phyloP scores from a whole-genome alignment of 2,113 vertebrate species.

The Arizona elegans region DNA sequence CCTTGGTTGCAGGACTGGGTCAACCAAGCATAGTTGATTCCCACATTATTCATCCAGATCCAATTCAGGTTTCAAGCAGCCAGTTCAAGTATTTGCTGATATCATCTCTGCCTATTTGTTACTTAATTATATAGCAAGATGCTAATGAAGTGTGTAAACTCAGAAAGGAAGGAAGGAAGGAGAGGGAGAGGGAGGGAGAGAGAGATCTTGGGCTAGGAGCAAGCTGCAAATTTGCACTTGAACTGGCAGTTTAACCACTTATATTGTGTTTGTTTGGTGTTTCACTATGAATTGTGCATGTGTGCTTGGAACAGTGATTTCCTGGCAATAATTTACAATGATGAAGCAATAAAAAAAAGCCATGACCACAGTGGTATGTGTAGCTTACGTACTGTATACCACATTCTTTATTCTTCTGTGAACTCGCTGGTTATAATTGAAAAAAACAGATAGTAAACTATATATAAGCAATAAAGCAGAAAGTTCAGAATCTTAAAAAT shows the following conservation, averaged over 20 bases:
- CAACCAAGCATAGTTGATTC: neutral
- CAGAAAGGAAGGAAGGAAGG: no score
- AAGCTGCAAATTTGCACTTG: neutral
- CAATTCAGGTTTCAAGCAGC: neutral
- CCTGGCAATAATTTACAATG: conserved; percentile 64
- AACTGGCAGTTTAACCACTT: conserved; percentile 3
- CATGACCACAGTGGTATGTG: conserved; percentile 31
- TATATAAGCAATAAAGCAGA: conserved; percentile 57
- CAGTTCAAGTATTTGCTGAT: neutral
- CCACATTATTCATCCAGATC: neutral
- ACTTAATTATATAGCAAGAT: neutral
- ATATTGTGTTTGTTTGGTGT: conserved; percentile 33
- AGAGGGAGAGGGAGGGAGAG: no score
- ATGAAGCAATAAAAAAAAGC: conserved; percentile 70
- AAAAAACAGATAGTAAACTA: conserved; percentile 37
- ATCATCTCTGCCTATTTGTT: neutral
- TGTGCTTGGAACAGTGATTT: conserved; percentile 42
- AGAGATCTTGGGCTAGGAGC: neutral
- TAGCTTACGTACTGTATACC: neutral
- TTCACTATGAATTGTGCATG: conserved; percentile 21
- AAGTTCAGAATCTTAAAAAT: conserved; percentile 25
- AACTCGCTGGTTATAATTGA: neutral
- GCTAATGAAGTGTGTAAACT: neutral
- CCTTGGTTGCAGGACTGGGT: neutral
- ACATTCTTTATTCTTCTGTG: neutral